Evolutionary conservation across 2,888 invertebrate genomes (phyloP).

Genomic region (Eupithecia tripunctaria): DNA sequence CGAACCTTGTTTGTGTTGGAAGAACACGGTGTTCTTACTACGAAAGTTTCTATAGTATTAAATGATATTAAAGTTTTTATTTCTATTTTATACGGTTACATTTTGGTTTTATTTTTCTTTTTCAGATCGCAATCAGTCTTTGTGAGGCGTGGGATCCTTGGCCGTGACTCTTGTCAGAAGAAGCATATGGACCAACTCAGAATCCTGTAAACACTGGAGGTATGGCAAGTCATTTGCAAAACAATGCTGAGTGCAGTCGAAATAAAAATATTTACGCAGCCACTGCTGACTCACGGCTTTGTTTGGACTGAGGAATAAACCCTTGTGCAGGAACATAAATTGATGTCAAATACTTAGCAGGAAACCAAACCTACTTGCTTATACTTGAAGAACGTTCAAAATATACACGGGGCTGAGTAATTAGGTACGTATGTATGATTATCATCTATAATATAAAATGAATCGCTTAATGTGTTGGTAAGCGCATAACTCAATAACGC

Average conservation of each 20-base stretch:
- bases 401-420: neutral
- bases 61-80: too few relatives aligned
- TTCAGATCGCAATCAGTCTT: slow-evolving; percentile 40
- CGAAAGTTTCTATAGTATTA: too few relatives aligned
- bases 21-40: too few relatives aligned
- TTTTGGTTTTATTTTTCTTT: neutral
- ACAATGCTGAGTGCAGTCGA: slow-evolving; percentile 75
- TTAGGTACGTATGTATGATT: neutral
- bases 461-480: too few relatives aligned
- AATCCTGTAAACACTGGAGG: slow-evolving; percentile 69
- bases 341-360: slow-evolving; percentile 62
- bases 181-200: slow-evolving; percentile 71
- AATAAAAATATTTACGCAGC: slow-evolving; percentile 82
- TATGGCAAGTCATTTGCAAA: slow-evolving; percentile 78
- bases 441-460: too few relatives aligned
- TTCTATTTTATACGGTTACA: too few relatives aligned
- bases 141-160: neutral
- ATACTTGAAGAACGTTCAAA: neutral
- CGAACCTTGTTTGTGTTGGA: too few relatives aligned
- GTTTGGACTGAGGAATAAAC: slow-evolving; percentile 71
- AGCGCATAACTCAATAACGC: too few relatives aligned
- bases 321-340: slow-evolving; percentile 73
- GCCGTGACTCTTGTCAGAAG: slow-evolving; percentile 57
- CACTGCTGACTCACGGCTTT: slow-evolving; percentile 79
- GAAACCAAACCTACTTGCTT: slow-evolving; percentile 41